Conservation (phyloP, 2,797 vertebrate species). For the Clarias laeviceps region DNA sequence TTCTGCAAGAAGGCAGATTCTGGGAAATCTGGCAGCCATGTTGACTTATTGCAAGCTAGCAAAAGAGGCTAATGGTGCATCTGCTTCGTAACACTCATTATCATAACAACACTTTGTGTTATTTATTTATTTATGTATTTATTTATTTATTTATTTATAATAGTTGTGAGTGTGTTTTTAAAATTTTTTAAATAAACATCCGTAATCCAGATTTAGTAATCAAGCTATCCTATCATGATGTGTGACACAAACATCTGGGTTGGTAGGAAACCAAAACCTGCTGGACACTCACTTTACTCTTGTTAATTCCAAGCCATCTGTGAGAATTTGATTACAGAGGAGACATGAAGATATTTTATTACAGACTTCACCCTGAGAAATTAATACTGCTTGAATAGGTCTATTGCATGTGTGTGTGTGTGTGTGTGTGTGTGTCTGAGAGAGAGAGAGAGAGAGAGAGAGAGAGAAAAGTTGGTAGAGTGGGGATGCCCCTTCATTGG, state of each 20-base stretch:
- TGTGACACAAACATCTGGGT: slow-evolving; percentile 12
- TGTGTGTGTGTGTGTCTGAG: slow-evolving; percentile 3
- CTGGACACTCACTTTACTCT: background rate
- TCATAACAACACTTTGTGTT: background rate
- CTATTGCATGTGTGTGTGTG: background rate
- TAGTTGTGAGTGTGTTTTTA: background rate
- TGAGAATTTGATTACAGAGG: slow-evolving; percentile 10
- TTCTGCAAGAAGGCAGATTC: background rate
- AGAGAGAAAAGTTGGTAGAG: slow-evolving; percentile 6
- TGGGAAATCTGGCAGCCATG: slow-evolving; percentile 9
- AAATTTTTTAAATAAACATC: background rate
- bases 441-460: too few relatives aligned
- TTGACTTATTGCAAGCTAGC: slow-evolving; percentile 21
- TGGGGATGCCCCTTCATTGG: slow-evolving; percentile 52
- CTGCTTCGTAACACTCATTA: background rate
- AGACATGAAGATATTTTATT: slow-evolving; percentile 20
- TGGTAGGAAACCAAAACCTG: slow-evolving; percentile 10
- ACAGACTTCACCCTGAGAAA: slow-evolving; percentile 14
- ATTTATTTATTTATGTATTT: background rate
- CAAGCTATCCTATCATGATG: background rate
- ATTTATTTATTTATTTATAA: background rate
- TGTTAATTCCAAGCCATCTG: slow-evolving; percentile 17
- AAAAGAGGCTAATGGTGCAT: background rate
- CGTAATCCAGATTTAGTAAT: background rate
- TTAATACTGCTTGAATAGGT: slow-evolving; percentile 15